Conservation (phyloP, 2,888 invertebrate genomes). For the Galerucella calmariensis region DNA sequence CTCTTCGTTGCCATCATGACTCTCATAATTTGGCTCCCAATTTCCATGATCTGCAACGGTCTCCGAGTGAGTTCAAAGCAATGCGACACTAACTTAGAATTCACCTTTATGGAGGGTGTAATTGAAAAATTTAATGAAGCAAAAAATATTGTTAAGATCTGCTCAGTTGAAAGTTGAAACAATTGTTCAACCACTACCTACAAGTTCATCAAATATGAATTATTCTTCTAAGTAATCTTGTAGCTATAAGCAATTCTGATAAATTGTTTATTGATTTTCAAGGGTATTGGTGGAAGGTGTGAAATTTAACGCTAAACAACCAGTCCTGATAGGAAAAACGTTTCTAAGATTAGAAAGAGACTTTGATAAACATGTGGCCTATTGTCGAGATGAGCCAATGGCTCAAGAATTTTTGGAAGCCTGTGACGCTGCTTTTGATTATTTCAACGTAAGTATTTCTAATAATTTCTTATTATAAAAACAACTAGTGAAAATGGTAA, state of each 20-base stretch:
- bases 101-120: too few species aligned
- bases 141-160: too few species aligned
- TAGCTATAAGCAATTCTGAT: neutral
- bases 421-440: constrained; percentile 77
- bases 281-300: constrained; percentile 92
- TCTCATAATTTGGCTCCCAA: too few species aligned
- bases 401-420: constrained; percentile 83
- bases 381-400: constrained; percentile 86
- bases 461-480: neutral
- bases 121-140: too few species aligned
- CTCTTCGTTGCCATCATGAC: too few species aligned
- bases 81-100: too few species aligned
- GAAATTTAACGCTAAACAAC: constrained; percentile 91
- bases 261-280: constrained; percentile 12
- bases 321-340: constrained; percentile 88
- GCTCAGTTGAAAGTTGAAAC: too few species aligned
- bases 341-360: constrained; percentile 91
- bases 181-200: too few species aligned
- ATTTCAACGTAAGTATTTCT: constrained; percentile 78
- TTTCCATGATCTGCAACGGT: too few species aligned
- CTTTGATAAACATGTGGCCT: constrained; percentile 93
- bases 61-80: too few species aligned
- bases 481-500: too few species aligned
- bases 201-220: too few species aligned
- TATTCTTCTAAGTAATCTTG: neutral